Conservation (phyloP, 2,797 vertebrate genomes). For the Paedocypris micromegethes region DNA sequence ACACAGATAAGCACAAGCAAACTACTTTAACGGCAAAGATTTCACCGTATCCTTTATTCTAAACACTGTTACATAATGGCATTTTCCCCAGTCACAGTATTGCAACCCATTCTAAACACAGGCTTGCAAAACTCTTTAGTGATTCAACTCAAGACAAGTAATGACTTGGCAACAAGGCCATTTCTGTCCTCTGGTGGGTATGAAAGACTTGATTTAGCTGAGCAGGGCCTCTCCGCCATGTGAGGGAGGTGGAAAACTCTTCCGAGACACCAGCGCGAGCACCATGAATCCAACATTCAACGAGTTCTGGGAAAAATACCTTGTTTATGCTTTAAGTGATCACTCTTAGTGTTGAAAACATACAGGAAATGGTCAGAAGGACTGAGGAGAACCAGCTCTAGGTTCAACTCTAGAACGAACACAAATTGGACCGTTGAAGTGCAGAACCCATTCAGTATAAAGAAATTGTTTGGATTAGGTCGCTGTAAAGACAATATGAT, state of each 20-base stretch:
- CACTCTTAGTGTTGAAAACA: constrained; percentile 42
- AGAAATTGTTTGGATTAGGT: no score
- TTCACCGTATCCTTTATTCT: constrained; percentile 19
- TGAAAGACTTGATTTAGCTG: constrained; percentile 69
- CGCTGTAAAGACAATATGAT: no score
- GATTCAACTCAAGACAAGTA: constrained; percentile 50
- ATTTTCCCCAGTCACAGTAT: constrained; percentile 46
- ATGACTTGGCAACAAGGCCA: constrained; percentile 59
- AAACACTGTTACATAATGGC: constrained; percentile 55
- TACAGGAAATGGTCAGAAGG: neutral
- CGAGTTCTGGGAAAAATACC: constrained; percentile 54
- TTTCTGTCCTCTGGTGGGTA: constrained; percentile 61
- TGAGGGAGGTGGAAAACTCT: constrained; percentile 64
- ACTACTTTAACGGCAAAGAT: constrained; percentile 44
- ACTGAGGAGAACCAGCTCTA: neutral
- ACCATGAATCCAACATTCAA: constrained; percentile 71
- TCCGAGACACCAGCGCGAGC: constrained; percentile 45
- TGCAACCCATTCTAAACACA: constrained; percentile 36
- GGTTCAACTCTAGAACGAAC: neutral
- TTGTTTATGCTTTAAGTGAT: constrained; percentile 44
- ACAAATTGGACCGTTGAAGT: no score
- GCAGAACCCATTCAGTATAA: no score
- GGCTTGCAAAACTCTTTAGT: constrained; percentile 43
- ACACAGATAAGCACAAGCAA: constrained; percentile 9
- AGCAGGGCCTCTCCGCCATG: constrained; percentile 49